phyloP scores from a whole-genome alignment of 64 coral and sea anemone species.

The Cladopsammia gracilis region DNA sequence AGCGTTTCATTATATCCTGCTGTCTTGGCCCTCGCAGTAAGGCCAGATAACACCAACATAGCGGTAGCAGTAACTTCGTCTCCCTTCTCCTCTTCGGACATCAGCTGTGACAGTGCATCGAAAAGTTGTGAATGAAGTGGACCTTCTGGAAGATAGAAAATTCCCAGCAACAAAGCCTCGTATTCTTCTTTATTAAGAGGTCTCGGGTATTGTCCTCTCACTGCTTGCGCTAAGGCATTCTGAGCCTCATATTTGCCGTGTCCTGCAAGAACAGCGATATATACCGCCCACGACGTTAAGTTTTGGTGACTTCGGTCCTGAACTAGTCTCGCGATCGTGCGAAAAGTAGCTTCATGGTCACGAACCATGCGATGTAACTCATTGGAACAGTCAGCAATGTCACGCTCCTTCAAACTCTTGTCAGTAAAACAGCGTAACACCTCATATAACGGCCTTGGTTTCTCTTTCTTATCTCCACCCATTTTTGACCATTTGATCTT shows the following conservation, averaged over 20 bases:
- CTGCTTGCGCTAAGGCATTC: conserved; percentile 64
- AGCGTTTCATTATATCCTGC: conserved; percentile 92
- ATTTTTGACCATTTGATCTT: conserved; percentile 86
- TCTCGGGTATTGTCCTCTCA: conserved; percentile 63
- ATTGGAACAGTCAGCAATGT: conserved; percentile 81
- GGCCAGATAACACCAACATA: conserved; percentile 89
- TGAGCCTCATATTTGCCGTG: conserved; percentile 81
- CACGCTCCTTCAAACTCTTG: conserved; percentile 73
- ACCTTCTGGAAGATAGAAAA: conserved; percentile 86
- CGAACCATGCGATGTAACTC: conserved; percentile 83
- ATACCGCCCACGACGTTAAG: conserved; percentile 80
- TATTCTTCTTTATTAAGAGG: conserved; percentile 77
- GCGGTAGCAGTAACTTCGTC: conserved; percentile 74
- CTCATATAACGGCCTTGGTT: conserved; percentile 72
- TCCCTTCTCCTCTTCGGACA: conserved; percentile 55
- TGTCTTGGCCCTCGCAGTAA: conserved; percentile 66
- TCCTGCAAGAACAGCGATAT: conserved; percentile 72
- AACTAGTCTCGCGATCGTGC: conserved; percentile 63
- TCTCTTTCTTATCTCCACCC: conserved; percentile 74
- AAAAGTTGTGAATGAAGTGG: conserved; percentile 78
- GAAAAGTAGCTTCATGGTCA: conserved; percentile 46
- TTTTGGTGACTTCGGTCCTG: conserved; percentile 84
- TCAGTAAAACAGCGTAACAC: conserved; percentile 92
- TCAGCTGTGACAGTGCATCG: conserved; percentile 70
- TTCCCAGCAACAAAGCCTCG: conserved; percentile 76